phyloP scores from a whole-genome alignment of 1,140 invertebrate species.

The Diachasmimorpha longicaudata region DNA sequence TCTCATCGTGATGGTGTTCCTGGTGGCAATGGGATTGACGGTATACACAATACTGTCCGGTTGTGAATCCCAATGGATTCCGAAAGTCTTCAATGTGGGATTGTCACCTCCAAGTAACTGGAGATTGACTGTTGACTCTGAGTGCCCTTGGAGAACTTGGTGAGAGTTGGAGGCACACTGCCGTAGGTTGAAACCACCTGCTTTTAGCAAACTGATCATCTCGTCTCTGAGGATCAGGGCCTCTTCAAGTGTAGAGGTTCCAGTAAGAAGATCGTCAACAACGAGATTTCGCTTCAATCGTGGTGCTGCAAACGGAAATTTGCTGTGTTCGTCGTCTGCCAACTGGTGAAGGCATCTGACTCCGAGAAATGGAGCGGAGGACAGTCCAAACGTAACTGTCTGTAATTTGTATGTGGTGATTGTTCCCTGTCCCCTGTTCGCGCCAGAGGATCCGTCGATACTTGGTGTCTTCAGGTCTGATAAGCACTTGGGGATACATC shows the following conservation, averaged over 20 bases:
- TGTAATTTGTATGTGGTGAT: not conserved
- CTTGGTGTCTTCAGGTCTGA: no score
- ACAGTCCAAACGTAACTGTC: not conserved
- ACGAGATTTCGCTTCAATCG: slow-evolving; percentile 36
- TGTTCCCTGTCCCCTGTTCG: slow-evolving; percentile 7
- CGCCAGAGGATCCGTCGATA: no score
- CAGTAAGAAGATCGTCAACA: slow-evolving; percentile 32
- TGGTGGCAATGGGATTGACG: slow-evolving; percentile 11
- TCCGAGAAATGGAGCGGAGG: not conserved
- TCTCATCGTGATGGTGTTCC: slow-evolving; percentile 24
- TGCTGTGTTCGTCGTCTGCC: slow-evolving; percentile 34
- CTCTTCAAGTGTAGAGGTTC: slow-evolving; percentile 39
- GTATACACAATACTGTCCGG: no score
- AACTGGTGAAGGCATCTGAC: slow-evolving; percentile 36
- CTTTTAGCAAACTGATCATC: slow-evolving; percentile 30
- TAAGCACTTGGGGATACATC: slow-evolving; percentile 52
- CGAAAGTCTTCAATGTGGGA: slow-evolving; percentile 12
- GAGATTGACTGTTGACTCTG: not conserved
- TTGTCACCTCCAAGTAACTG: not conserved
- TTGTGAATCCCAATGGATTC: slow-evolving; percentile 33
- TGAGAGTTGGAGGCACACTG: slow-evolving; percentile 53
- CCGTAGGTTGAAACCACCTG: slow-evolving; percentile 40
- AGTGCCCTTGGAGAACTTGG: slow-evolving; percentile 29
- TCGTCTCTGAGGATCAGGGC: slow-evolving; percentile 36
- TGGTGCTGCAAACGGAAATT: slow-evolving; percentile 35